Evolutionary conservation across 2,888 invertebrate genomes (phyloP).

Genomic region (Lasioglossum vierecki): DNA sequence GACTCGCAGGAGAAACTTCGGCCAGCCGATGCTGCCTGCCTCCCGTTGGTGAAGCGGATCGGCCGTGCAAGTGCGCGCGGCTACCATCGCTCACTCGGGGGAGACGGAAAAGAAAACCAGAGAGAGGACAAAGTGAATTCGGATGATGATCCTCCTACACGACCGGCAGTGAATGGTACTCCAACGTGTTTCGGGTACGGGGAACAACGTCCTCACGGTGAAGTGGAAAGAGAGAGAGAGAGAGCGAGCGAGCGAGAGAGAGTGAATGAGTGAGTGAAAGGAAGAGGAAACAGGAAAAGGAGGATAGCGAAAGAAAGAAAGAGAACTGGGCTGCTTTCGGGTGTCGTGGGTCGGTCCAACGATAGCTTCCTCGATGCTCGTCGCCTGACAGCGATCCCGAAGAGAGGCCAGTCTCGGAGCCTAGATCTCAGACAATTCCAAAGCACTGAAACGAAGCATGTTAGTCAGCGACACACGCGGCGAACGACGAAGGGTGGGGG

Average conservation of each 20-base stretch:
- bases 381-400: slow-evolving; percentile 57
- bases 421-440: slow-evolving; percentile 75
- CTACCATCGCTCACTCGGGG: slow-evolving; percentile 9
- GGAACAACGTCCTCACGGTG: slow-evolving; percentile 18
- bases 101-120: slow-evolving; percentile 10
- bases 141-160: slow-evolving; percentile 21
- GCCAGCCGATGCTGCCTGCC: slow-evolving; percentile 36
- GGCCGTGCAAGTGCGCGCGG: slow-evolving; percentile 28
- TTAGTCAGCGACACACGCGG: slow-evolving; percentile 7
- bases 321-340: slow-evolving; percentile 5
- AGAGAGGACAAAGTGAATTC: slow-evolving; percentile 14
- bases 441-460: slow-evolving; percentile 51
- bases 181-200: slow-evolving; percentile 16
- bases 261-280: background rate
- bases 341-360: slow-evolving; percentile 47
- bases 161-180: slow-evolving; percentile 35
- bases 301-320: background rate
- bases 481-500: background rate
- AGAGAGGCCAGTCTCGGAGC: slow-evolving; percentile 70
- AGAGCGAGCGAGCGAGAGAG: background rate
- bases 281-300: background rate
- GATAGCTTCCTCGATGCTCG: slow-evolving; percentile 38
- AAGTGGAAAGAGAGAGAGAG: slow-evolving; percentile 2
- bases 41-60: slow-evolving; percentile 20
- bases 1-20: slow-evolving; percentile 77